phyloP scores from a whole-genome alignment of 2,888 invertebrate species.

The Aphelenchoides bicaudatus region DNA sequence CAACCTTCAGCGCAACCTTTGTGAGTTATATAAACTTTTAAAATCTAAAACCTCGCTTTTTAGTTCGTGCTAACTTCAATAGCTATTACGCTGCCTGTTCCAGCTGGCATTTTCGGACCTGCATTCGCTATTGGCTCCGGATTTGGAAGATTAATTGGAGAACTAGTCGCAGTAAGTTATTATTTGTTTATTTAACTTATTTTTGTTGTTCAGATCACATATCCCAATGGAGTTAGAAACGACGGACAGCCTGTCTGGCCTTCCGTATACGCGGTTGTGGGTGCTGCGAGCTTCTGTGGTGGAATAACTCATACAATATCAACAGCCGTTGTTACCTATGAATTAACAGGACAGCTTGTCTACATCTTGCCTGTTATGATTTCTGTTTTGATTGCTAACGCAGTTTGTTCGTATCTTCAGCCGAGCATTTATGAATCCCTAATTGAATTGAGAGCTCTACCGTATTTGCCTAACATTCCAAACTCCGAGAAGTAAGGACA shows the following conservation, averaged over 20 bases:
- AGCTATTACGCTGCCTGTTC: slow-evolving; percentile 90
- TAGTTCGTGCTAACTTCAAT: slow-evolving; percentile 77
- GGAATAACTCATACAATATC: slow-evolving; percentile 77
- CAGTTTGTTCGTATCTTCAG: slow-evolving; percentile 82
- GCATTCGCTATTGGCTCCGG: slow-evolving; percentile 89
- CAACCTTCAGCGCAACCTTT: background rate
- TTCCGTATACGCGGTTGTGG: slow-evolving; percentile 79
- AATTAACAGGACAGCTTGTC: slow-evolving; percentile 96
- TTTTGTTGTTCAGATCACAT: too few relatives aligned
- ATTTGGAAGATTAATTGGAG: slow-evolving; percentile 68
- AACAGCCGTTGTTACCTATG: slow-evolving; percentile 93
- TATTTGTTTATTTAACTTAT: too few relatives aligned
- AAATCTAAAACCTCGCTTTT: background rate
- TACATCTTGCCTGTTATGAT: slow-evolving; percentile 93
- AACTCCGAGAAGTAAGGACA: background rate
- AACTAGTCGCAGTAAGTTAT: slow-evolving; percentile 5
- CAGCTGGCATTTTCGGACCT: slow-evolving; percentile 94
- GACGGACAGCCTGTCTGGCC: slow-evolving; percentile 72
- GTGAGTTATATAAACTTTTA: slow-evolving; percentile 1
- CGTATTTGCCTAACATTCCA: slow-evolving; percentile 85
- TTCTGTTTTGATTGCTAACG: slow-evolving; percentile 89
- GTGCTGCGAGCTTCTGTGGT: slow-evolving; percentile 81
- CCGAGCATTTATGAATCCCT: slow-evolving; percentile 98
- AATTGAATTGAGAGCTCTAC: slow-evolving; percentile 91
- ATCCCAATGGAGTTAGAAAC: slow-evolving; percentile 7